phyloP scores from a whole-genome alignment of 1,140 invertebrate genomes.

The Formica selysi region DNA sequence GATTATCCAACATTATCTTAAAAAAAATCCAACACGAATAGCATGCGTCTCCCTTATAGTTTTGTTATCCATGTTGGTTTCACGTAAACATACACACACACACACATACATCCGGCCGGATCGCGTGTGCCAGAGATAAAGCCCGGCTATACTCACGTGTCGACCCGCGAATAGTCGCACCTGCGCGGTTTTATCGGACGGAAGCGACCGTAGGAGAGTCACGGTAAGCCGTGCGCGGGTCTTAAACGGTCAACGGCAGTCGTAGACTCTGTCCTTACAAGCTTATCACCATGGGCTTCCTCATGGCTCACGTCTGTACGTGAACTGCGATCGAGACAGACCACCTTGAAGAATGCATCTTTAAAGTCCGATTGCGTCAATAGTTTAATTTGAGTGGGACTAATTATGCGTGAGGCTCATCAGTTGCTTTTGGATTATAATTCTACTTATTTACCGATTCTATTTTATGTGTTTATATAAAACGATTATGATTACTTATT shows the following conservation, averaged over 20 bases:
- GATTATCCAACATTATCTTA: not conserved
- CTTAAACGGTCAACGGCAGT: conserved; percentile 57
- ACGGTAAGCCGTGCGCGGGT: conserved; percentile 45
- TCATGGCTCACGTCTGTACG: conserved; percentile 12
- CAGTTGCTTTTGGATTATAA: not conserved
- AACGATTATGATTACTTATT: not conserved
- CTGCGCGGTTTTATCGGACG: conserved; percentile 58
- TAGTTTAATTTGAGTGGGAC: not conserved
- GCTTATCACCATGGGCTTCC: conserved; percentile 64
- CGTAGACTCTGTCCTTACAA: conserved; percentile 58
- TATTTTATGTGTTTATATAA: not conserved
- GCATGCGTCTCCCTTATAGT: not conserved
- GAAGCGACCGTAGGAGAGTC: conserved; percentile 52
- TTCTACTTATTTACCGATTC: not conserved
- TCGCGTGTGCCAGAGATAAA: conserved; percentile 47
- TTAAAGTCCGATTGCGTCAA: conserved; percentile 13
- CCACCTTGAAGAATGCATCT: conserved; percentile 29
- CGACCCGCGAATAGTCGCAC: conserved; percentile 58
- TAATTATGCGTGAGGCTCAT: not conserved
- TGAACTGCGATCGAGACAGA: conserved; percentile 24
- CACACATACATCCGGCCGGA: not conserved
- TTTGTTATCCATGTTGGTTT: not conserved
- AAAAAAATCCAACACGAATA: not conserved
- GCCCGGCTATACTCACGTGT: conserved; percentile 41
- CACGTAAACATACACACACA: not conserved